Percentiles rank a stretch among this genome's conserved stretches.
Evolutionary conservation across 2,797 vertebrate genomes (phyloP).

Genomic region (Rhynchonycteris naso): DNA sequence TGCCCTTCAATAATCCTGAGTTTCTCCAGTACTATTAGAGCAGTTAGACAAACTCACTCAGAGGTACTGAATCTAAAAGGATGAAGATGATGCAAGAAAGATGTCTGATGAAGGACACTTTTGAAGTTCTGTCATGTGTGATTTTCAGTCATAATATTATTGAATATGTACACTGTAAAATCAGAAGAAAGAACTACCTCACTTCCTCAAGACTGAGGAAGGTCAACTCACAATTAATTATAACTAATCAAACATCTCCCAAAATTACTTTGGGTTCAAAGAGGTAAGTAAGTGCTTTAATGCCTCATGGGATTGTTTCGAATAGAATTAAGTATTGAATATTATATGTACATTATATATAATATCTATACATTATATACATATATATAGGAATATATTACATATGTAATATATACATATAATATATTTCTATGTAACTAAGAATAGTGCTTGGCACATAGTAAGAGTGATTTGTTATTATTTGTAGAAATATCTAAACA

Average conservation of each 20-base stretch:
- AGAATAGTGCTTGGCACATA: background rate
- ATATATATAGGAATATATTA: no score
- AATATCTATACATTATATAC: no score
- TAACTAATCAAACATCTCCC: background rate
- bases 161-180: background rate
- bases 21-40: background rate
- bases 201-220: background rate
- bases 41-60: background rate
- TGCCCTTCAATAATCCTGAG: background rate
- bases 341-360: no score
- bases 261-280: background rate
- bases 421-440: background rate
- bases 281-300: background rate
- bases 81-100: background rate
- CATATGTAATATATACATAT: no score
- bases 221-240: background rate
- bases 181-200: background rate
- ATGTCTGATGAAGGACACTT: background rate
- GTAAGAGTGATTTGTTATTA: background rate
- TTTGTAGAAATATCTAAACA: background rate
- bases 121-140: background rate
- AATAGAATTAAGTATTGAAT: background rate
- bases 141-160: background rate
- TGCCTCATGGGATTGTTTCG: background rate
- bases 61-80: background rate